Percentiles rank a stretch among this genome's conserved stretches.
Conservation (phyloP, 2,888 invertebrate genomes). For the Prosopocoilus inquinatus region DNA sequence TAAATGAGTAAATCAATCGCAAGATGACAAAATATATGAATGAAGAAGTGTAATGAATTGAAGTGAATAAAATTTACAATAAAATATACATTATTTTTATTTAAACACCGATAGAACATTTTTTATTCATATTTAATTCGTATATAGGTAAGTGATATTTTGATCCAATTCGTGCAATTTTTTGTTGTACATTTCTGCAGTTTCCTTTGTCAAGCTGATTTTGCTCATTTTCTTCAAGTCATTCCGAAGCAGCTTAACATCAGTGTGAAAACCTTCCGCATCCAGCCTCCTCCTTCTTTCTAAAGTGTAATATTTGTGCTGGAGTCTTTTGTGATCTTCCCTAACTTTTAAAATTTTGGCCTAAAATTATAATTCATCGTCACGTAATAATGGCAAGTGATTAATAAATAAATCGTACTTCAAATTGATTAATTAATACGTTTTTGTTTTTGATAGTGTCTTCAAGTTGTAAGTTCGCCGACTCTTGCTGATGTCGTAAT, state of each 20-base stretch:
- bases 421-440: neutral
- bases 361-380: neutral
- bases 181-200: neutral
- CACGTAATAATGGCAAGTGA: neutral
- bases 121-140: too few species aligned
- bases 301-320: slow-evolving; percentile 5
- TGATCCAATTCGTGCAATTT: too few species aligned
- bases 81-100: too few species aligned
- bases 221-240: neutral
- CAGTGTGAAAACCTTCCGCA: slow-evolving; percentile 9
- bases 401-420: neutral
- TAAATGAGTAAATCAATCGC: too few species aligned
- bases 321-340: slow-evolving; percentile 2
- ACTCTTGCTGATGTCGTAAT: slow-evolving; percentile 7
- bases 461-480: neutral
- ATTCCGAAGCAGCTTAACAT: slow-evolving; percentile 11
- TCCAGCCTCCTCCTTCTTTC: slow-evolving; percentile 10
- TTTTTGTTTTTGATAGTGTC: neutral
- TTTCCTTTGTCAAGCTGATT: neutral
- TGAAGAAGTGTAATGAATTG: too few species aligned
- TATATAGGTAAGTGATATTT: too few species aligned
- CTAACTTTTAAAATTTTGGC: slow-evolving; percentile 9
- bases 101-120: too few species aligned
- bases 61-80: too few species aligned
- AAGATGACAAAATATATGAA: too few species aligned